Evolutionary conservation across 2,888 invertebrate species (phyloP), one percentile per base, ranked within the genome.

Genomic region (Polymixis lichenea): DNA sequence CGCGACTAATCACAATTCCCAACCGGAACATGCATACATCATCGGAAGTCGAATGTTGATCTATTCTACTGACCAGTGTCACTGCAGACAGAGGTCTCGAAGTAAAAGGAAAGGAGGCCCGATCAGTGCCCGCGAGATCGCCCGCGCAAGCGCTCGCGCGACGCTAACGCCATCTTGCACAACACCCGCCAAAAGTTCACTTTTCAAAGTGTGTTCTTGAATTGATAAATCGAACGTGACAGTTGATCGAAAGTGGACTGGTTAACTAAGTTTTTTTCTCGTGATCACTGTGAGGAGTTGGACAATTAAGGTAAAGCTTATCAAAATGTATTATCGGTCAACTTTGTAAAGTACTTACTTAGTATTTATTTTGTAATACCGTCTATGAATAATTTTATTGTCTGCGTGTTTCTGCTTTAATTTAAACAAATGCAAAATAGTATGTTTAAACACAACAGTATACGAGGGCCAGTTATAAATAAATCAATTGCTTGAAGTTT

Each of bases 91-190:
- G 90, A 91, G 90, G 91, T 91, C 90, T 92, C 76, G 83, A 89
- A 93, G 94, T 94, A 95, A 95, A 94, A 95, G 95, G 94, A 92
- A 90, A 91, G 89, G 87, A 89, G 86, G 75, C 88, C 82, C 82
- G 86, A 88, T 93, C 94, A 96, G 96, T 96, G 87, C 91, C 91
- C 95, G 95, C 94, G 96, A 90, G 93, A 90, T 88, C 89, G 91
- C 89, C 92, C 84, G 88, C 90, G 91, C 88, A 90, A 76, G 82
- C 91, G 92, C 94, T 93, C 95, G 96, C 88, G 88, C 85, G 55
- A 69, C 72, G 72, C 72, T 77, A 86, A 83, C 72, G 85, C 85
- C 80, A 82, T 78, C 75, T 84, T 78, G 78, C 81, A 84, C 82
- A 86, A 90, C 90, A 85, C 92, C 91, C 93, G 95, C 92, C 91